Conservation (phyloP, 2,888 invertebrate species). For the Amphiduros pacificus region DNA sequence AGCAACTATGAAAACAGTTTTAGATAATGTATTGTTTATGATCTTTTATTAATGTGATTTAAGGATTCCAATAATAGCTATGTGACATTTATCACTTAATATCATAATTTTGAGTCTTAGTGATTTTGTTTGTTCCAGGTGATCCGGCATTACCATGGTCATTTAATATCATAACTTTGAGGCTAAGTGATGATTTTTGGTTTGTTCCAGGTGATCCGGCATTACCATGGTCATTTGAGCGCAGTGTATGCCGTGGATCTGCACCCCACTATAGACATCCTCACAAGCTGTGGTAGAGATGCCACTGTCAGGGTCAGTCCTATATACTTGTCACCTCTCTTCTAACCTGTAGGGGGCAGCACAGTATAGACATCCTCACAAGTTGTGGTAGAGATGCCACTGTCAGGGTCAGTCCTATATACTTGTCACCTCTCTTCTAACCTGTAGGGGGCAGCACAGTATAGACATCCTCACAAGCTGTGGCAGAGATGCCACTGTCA, state of each 20-base stretch:
- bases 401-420: conserved; percentile 72
- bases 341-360: too few species aligned
- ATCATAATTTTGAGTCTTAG: too few species aligned
- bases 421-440: too few species aligned
- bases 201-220: conserved; percentile 77
- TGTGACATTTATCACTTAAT: too few species aligned
- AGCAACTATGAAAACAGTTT: too few species aligned
- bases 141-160: conserved; percentile 98
- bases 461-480: conserved; percentile 93
- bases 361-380: conserved; percentile 91
- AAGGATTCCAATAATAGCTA: too few species aligned
- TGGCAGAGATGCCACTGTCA: conserved; percentile 91
- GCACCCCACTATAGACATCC: conserved; percentile 93
- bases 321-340: too few species aligned
- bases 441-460: too few species aligned
- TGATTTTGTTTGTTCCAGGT: conserved; percentile 67
- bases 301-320: conserved; percentile 77
- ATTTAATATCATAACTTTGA: too few species aligned
- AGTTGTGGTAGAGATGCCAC: conserved; percentile 95
- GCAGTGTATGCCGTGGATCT: conserved; percentile 91
- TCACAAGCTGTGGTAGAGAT: conserved; percentile 92
- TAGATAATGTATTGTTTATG: too few species aligned
- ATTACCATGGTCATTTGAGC: conserved; percentile 98
- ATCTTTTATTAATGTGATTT: too few species aligned
- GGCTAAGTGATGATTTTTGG: too few species aligned